Base-by-base conservation (phyloP, 2,113 vertebrate genomes). In the Ivindomyrus marchei region DNA sequence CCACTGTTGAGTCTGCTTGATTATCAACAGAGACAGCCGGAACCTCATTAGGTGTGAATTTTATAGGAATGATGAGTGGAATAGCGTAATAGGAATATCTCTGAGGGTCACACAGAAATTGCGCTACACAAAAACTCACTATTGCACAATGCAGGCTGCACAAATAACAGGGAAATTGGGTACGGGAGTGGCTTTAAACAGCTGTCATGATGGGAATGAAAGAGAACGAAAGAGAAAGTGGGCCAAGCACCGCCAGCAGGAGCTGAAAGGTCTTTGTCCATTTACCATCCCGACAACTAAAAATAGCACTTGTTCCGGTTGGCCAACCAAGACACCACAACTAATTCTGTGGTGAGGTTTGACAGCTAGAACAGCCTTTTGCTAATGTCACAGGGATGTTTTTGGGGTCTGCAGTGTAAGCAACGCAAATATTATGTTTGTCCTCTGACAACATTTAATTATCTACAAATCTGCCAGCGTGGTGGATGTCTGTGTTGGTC, bases 201-300 rank as follows among this genome's bases (percentile, higher is more conserved):
- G 74, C 74, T 42, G 74, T 80, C 15, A 19, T 80, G 36, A 80
- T 19, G 36, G 36, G 31, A 80, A 80, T 80, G 74, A 42, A 17
- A 80, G 74, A 17, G 74, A 80, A 42, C 13, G 36, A 42, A 42
- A 17, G 74, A 80, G 74, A 42, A 80, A 17, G 74, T 19, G 13
- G 74, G 74, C 36, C 74, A 19, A 17, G 74, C 74, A 1, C 62
- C 3, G 1, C 27, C 6, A 21, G 36, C 74, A 6, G 74, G 8
- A 42, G 36, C 74, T 80, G 74, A 19, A 80, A 80, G 74, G 74
- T 80, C 74, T 80, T 80, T 80, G 74, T 80, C 74, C 74, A 36
- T 80, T 80, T 80, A 42, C 74, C 36, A 19, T 39, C 15, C 74
- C 17, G 36, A 19, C 36, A 2, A n/a, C 74, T 80, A 42, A 39